phyloP scores from a whole-genome alignment of 2,113 vertebrate species.

The Nannobrachium achirus region DNA sequence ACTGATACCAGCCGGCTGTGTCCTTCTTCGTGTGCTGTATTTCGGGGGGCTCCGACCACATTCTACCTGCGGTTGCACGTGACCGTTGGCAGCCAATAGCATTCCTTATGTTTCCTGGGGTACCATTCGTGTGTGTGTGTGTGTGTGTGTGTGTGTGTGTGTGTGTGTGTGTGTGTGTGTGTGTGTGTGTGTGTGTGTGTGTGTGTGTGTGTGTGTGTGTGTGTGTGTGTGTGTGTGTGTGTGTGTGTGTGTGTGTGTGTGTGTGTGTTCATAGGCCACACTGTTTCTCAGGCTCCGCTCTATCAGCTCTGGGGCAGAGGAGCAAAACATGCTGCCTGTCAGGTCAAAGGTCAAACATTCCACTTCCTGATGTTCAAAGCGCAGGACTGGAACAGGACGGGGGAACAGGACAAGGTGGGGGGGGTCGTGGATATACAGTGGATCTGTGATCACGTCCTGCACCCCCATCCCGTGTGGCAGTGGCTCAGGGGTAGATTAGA shows the following conservation, averaged over 20 bases:
- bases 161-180: background rate
- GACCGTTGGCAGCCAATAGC: no score
- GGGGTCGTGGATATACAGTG: conserved; percentile 19
- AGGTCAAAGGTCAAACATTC: conserved; percentile 63
- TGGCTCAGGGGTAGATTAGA: no score
- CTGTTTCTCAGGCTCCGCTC: conserved; percentile 38
- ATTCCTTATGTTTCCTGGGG: no score
- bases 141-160: conserved; percentile 11
- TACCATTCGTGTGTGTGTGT: background rate
- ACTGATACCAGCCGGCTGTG: no score
- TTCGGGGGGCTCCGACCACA: no score
- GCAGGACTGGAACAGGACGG: conserved; percentile 34
- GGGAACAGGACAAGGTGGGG: conserved; percentile 13
- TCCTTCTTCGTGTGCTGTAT: no score
- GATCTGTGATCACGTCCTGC: conserved; percentile 15
- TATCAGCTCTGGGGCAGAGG: conserved; percentile 36
- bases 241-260: background rate
- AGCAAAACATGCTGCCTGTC: conserved; percentile 64
- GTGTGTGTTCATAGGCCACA: conserved; percentile 3
- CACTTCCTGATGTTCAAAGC: conserved; percentile 61
- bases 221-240: background rate
- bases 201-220: conserved; percentile 11
- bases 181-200: background rate
- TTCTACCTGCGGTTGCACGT: no score
- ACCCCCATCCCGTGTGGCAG: no score